These are phyloP conservation scores for Cheilosia grossa DNA, from an alignment of 2,888 invertebrate genomes.

Conservation along the genomic window DNA sequence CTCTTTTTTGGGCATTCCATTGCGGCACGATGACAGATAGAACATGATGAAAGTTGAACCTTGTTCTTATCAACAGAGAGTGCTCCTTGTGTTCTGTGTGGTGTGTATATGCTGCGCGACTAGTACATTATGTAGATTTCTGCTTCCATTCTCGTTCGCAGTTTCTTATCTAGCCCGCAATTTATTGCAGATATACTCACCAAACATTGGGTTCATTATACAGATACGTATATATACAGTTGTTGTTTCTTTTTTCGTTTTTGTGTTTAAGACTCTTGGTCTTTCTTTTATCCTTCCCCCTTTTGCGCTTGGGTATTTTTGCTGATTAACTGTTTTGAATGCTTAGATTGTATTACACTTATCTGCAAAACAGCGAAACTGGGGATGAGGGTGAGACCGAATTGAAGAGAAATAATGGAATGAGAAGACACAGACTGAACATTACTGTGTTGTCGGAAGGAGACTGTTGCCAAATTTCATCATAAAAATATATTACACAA, in stretches of 20 bases:
- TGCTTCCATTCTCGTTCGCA: constrained; percentile 46
- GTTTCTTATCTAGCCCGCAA: constrained; percentile 67
- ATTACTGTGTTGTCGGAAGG: constrained; percentile 20
- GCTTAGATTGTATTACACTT: constrained; percentile 72
- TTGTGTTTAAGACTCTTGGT: constrained; percentile 32
- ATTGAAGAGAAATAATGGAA: neutral
- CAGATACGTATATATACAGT: neutral
- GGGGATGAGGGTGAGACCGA: constrained; percentile 8
- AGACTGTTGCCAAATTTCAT: constrained; percentile 59
- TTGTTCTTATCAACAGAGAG: constrained; percentile 58
- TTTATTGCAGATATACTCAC: constrained; percentile 71
- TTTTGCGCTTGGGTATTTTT: constrained; percentile 40
- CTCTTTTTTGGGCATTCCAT: constrained; percentile 41
- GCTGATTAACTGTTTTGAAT: constrained; percentile 73
- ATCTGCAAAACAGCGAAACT: constrained; percentile 47
- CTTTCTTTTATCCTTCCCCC: constrained; percentile 20
- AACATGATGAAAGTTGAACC: constrained; percentile 70
- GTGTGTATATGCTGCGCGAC: constrained; percentile 21
- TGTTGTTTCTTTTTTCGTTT: neutral
- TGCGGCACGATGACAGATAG: constrained; percentile 65
- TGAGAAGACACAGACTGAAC: neutral
- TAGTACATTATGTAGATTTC: constrained; percentile 68
- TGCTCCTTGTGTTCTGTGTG: constrained; percentile 29
- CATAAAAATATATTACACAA: constrained; percentile 23
- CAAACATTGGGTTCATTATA: constrained; percentile 52